Percentiles rank a stretch among this genome's conserved stretches.
These are phyloP conservation scores for Dipodomys merriami DNA, from an alignment of 2,113 vertebrate genomes.

Conservation along the genomic window DNA sequence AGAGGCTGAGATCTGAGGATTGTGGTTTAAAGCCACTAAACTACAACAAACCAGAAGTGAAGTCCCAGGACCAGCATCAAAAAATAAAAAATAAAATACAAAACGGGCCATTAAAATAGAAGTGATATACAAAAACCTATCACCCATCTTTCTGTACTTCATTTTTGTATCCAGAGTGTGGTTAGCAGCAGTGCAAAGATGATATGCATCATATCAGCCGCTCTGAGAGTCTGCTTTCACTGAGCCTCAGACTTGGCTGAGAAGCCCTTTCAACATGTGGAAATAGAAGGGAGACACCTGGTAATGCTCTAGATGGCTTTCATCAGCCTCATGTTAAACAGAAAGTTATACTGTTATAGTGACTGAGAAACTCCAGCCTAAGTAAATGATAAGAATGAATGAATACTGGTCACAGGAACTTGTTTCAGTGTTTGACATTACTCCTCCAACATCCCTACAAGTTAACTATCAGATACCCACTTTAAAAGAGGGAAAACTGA, in stretches of 20 bases:
- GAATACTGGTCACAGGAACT: neutral
- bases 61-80: no score
- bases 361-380: neutral
- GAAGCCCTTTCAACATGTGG: neutral
- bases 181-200: neutral
- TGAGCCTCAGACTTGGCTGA: neutral
- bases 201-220: neutral
- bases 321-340: neutral
- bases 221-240: neutral
- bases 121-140: neutral
- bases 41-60: no score
- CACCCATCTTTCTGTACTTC: neutral
- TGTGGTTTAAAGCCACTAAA: no score
- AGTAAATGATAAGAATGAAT: slow-evolving; percentile 22
- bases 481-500: slow-evolving; percentile 33
- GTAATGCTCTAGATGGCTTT: neutral
- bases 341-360: neutral
- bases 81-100: no score
- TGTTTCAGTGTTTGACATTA: neutral
- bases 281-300: neutral
- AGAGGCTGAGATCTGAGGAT: no score
- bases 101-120: neutral
- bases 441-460: neutral
- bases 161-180: neutral
- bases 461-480: neutral